These are phyloP conservation scores for Rhynchonycteris naso DNA, from an alignment of 2,797 vertebrate species.

Conservation along the genomic window DNA sequence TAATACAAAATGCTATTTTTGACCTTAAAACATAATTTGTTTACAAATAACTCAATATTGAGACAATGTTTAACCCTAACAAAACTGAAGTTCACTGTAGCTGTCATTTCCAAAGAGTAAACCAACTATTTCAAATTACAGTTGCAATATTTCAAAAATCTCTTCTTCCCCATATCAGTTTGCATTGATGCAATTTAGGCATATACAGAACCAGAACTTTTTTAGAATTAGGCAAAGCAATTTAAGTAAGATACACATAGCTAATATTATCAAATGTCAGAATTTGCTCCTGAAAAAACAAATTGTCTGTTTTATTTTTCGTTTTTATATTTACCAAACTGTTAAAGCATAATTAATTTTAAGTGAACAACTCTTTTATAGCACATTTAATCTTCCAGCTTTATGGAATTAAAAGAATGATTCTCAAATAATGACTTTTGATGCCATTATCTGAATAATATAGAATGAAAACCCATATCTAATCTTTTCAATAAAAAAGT, in stretches of 20 bases:
- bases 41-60: constrained; percentile 80
- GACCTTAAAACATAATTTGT: constrained; percentile 67
- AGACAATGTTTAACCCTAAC: constrained; percentile 71
- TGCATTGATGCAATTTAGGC: constrained; percentile 41
- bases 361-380: constrained; percentile 22
- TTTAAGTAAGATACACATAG: constrained; percentile 61
- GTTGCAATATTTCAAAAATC: constrained; percentile 11
- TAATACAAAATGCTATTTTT: constrained; percentile 81
- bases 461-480: constrained; percentile 39
- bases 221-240: constrained; percentile 70
- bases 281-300: constrained; percentile 27
- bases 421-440: constrained; percentile 62
- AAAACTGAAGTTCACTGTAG: constrained; percentile 51
- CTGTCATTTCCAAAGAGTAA: constrained; percentile 61
- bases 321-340: constrained; percentile 46
- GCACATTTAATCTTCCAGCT: constrained; percentile 33
- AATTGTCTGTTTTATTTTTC: constrained; percentile 9
- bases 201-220: constrained; percentile 40
- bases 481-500: constrained; percentile 1
- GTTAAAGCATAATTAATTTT: constrained; percentile 39
- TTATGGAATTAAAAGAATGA: constrained; percentile 51
- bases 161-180: constrained; percentile 15
- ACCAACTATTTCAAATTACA: constrained; percentile 46
- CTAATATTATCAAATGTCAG: constrained; percentile 41
- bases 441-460: constrained; percentile 53